Evolutionary conservation across 2,888 invertebrate genomes (phyloP), one percentile per base, ranked within the genome.

Genomic region (Abscondita cerata): DNA sequence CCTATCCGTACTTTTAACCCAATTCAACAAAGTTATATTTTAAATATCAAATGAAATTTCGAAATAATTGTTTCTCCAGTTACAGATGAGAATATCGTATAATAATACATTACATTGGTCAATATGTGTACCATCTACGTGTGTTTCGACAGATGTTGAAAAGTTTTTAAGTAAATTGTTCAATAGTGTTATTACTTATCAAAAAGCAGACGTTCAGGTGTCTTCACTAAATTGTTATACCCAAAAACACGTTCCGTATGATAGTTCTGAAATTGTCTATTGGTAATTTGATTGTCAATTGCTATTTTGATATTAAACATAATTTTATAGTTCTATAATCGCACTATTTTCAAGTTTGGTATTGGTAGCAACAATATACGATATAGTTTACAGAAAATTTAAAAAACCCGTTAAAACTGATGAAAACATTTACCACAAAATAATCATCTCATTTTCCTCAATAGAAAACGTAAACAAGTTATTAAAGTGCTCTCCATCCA

Each of bases 51-150:
- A 25, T 25, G 6, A 25, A 25, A 25, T 25, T 2, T 25, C n/a
- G 6, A 25, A 6, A 25, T 25, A 25, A 4, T 25, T 25, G 2
- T 25, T 25, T 25, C 6, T 66, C 34, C 38, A 74, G 75, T 54
- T 52, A 33, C 62, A 34, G 18, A 38, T 67, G 25, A 66, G 77
- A 51, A 54, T 62, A 2, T 51, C 61, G n/a, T 73, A 72, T 54
- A 75, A 76, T 61, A 72, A 67, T 44, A 75, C 70, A 20, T 70
- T 87, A 0, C 85, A 86, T 61, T 89, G 88, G 88, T 87, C 86
- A 1, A 83, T 87, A 0, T 89, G 89, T 71, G 80, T 87, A 4
- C 89, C 89, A 11, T 84, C 84, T 38, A 80, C 84, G 0, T 89
- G 89, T 71, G 78, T 80, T 38, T 79, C 83, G 0, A 72, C 79